Percentiles rank a stretch among this genome's conserved stretches.
phyloP scores from a whole-genome alignment of 2,113 vertebrate genomes.

The Muscicapa adusta region DNA sequence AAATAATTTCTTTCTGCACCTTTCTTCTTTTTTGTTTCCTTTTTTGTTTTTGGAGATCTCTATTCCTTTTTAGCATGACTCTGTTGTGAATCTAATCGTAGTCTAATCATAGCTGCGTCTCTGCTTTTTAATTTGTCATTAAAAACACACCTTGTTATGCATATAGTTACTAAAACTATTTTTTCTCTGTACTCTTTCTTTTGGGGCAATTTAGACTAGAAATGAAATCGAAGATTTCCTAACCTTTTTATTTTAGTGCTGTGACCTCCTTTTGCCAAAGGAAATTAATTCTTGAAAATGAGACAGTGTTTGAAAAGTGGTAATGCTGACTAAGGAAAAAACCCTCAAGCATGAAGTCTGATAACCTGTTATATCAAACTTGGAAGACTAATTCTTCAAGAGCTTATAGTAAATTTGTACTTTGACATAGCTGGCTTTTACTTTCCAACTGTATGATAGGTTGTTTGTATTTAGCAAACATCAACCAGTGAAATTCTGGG shows the following conservation, averaged over 20 bases:
- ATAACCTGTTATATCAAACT: not conserved
- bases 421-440: not conserved
- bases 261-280: not conserved
- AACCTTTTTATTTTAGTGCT: not conserved
- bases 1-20: not conserved
- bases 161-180: not conserved
- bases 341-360: not conserved
- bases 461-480: not conserved
- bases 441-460: not conserved
- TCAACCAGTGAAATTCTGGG: not conserved
- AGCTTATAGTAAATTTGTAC: not conserved
- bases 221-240: not conserved
- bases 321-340: not conserved
- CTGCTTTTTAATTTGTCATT: not conserved
- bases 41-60: not conserved
- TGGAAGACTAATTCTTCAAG: not conserved
- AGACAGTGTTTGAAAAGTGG: not conserved
- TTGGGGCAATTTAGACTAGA: not conserved
- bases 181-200: not conserved
- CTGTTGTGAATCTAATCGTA: not conserved
- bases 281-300: not conserved
- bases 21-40: not conserved
- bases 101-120: not conserved
- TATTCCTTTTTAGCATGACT: not conserved
- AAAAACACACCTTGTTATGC: rapidly evolving